A percentile compares a stretch with the other conserved stretches of the same genome.
These are phyloP conservation scores for Adelognathus sp. DNA, from an alignment of 2,888 invertebrate genomes.

Conservation along the genomic window DNA sequence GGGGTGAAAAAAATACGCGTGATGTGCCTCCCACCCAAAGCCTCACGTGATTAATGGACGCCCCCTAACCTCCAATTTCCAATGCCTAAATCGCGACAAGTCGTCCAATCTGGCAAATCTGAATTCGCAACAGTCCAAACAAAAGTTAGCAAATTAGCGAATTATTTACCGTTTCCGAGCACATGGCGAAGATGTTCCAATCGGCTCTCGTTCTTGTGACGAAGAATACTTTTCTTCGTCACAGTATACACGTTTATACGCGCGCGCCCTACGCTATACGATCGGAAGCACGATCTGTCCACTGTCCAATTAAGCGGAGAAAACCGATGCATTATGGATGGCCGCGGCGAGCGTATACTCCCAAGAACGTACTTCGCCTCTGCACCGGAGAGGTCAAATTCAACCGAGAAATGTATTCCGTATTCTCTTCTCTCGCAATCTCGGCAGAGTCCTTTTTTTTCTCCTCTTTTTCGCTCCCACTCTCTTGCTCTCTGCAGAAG, in stretches of 20 bases:
- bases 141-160: no score
- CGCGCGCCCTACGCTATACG: constrained; percentile 30
- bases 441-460: constrained; percentile 39
- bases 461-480: neutral
- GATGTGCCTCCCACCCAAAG: no score
- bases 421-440: constrained; percentile 34
- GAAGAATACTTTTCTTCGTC: no score
- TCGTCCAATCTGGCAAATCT: no score
- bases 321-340: constrained; percentile 73
- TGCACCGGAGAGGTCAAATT: constrained; percentile 58
- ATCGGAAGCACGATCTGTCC: constrained; percentile 62
- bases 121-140: no score
- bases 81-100: no score
- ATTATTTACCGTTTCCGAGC: no score
- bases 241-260: constrained; percentile 4
- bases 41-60: no score
- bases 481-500: constrained; percentile 11
- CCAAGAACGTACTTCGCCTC: constrained; percentile 43
- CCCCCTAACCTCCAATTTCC: no score
- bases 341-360: constrained; percentile 39
- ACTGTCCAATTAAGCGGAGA: constrained; percentile 72
- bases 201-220: neutral
- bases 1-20: no score
- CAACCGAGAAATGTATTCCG: constrained; percentile 8
- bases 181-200: no score